Evolutionary conservation across 2,113 vertebrate species (phyloP).

Genomic region (Oenanthe oenanthe): DNA sequence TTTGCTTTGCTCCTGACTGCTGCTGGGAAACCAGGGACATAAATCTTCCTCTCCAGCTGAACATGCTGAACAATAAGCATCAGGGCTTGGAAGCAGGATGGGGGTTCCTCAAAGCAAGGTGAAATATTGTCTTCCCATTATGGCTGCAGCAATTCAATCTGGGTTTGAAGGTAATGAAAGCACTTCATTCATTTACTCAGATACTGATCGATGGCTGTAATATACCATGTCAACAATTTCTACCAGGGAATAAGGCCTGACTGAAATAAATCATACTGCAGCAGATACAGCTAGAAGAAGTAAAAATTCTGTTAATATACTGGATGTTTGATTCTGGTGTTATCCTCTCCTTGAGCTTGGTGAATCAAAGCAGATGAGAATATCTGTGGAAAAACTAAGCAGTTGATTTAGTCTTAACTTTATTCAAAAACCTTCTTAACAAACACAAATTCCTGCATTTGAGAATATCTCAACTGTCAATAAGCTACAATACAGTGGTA

Average conservation of each 20-base stretch:
- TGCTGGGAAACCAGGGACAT: not conserved
- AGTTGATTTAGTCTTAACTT: not conserved
- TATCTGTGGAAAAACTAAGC: not conserved
- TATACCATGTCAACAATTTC: slow-evolving; percentile 51
- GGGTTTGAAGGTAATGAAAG: slow-evolving; percentile 54
- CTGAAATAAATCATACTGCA: slow-evolving; percentile 28
- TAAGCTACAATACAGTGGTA: not conserved
- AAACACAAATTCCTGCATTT: not conserved
- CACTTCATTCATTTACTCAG: slow-evolving; percentile 52
- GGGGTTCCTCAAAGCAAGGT: not conserved
- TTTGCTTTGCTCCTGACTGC: not conserved
- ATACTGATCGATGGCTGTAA: slow-evolving; percentile 55
- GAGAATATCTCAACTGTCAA: not conserved
- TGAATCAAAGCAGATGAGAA: not conserved
- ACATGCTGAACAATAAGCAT: not conserved
- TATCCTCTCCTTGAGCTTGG: not conserved
- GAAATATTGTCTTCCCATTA: slow-evolving; percentile 41
- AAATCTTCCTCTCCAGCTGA: not conserved
- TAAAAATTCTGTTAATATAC: not conserved
- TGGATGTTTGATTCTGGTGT: not conserved
- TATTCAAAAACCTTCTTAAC: not conserved
- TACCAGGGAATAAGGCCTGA: not conserved
- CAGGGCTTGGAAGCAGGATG: not conserved
- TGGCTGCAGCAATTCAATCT: slow-evolving; percentile 41
- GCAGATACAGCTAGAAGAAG: not conserved